Conservation (phyloP, 1,140 invertebrate species). For the Delia radicum region DNA sequence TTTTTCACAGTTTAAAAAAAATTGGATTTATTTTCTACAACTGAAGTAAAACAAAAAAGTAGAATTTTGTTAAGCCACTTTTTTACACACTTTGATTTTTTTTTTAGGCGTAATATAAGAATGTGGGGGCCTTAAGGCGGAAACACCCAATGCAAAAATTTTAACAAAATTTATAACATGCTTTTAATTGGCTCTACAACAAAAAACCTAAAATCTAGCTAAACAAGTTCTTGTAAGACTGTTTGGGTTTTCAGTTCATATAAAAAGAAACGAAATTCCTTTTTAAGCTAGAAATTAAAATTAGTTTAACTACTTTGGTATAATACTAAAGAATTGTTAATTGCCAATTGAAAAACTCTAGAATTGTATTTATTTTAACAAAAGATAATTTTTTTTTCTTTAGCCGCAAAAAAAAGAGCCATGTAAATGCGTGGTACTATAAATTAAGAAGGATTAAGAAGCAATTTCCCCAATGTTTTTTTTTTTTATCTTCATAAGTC, state of each 20-base stretch:
- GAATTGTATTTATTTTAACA: background rate
- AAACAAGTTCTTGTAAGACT: background rate
- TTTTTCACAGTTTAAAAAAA: constrained; percentile 29
- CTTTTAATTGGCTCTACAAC: constrained; percentile 4
- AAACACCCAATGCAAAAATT: constrained; percentile 19
- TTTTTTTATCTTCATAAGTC: background rate
- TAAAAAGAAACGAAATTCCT: background rate
- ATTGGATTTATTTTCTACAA: background rate
- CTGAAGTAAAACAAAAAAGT: background rate
- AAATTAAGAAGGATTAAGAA: constrained; percentile 25
- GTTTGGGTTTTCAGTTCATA: background rate
- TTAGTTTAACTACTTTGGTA: background rate
- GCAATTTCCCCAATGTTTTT: constrained; percentile 26
- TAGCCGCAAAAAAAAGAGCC: background rate
- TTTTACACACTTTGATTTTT: too few relatives aligned
- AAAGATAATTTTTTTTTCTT: background rate
- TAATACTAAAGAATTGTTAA: background rate
- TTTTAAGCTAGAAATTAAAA: constrained; percentile 1
- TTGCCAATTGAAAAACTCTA: constrained; percentile 16
- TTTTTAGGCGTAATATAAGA: background rate
- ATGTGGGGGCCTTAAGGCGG: constrained; percentile 11
- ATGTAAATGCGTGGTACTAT: constrained; percentile 25
- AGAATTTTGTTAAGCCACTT: constrained; percentile 11
- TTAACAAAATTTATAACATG: constrained; percentile 10
- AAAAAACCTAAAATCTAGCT: constrained; percentile 1